Base-by-base conservation (phyloP, 2,113 vertebrate species). In the Megaleporinus macrocephalus region DNA sequence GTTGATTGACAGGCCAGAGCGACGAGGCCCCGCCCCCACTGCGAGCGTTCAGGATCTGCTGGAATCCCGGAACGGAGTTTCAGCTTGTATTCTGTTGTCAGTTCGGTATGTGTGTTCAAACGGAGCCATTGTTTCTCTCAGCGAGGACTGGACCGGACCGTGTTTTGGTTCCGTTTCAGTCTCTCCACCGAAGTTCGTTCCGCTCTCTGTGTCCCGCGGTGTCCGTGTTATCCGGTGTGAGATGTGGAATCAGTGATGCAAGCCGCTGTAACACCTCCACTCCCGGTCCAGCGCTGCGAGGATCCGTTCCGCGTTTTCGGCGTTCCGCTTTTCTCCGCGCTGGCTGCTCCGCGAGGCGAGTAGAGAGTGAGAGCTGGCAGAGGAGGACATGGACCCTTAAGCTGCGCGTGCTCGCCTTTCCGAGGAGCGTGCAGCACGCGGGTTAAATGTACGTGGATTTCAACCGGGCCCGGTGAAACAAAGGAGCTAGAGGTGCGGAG, bases 241-340 rank as follows among this genome's bases (percentile, higher is more conserved):
- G n/a, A n/a, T 9, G 62, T 9, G 16, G 41, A 68, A 62, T 49
- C 59, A 72, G 69, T 85, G 80, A 87, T 83, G 83, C 83, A 84
- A 85, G 73, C 65, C 16, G 68, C 41, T 75, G 81, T 57, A 86
- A 86, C 73, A 26, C 22, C 55, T 15, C 26, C 26, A 80, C 41
- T 44, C 71, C 72, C 3, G 55, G 27, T 20, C 63, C 9, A 41
- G 49, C 59, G 61, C 68, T 29, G 5, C 16, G 26, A 0, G 7
- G 36, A 33, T 90, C 89, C 85, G 86, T 26, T 84, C 89, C 92
- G 71, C 41, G 79, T 88, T 88, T 92, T 91, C n/a, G n/a, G n/a
- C n/a, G 49, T 10, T 44, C 41, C 41, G 41, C 41, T 44, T 5
- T 44, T 44, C 5, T 44, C 9, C 41, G 41, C 41, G 41, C 41